Conservation (phyloP, 2,888 invertebrate genomes). For the Pristionchus maxplancki region DNA sequence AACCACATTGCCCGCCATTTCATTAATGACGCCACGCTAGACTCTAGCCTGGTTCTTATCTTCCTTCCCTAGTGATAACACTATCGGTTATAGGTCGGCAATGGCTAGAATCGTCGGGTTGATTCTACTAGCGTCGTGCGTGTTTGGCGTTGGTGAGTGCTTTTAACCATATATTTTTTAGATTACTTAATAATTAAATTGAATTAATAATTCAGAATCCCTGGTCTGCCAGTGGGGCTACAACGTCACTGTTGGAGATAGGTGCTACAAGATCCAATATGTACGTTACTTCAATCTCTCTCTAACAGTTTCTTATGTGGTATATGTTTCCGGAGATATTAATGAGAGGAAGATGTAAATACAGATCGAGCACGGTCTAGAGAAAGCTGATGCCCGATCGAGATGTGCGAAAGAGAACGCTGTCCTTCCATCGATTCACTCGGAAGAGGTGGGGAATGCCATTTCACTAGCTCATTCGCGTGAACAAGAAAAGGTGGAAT, state of each 20-base stretch:
- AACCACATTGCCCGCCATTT: neutral
- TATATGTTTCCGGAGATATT: too few relatives aligned
- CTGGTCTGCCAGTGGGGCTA: slow-evolving; percentile 14
- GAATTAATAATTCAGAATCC: neutral
- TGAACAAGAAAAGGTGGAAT: too few relatives aligned
- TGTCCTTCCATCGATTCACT: slow-evolving; percentile 24
- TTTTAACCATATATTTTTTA: neutral
- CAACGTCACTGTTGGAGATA: neutral
- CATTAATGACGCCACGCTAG: neutral
- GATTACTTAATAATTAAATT: neutral
- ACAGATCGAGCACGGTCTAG: slow-evolving; percentile 29
- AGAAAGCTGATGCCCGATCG: neutral
- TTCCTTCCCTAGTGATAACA: neutral
- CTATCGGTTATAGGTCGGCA: neutral
- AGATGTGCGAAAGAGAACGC: slow-evolving; percentile 35
- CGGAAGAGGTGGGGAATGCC: neutral
- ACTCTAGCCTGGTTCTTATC: neutral
- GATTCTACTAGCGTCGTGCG: neutral
- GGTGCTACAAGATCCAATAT: slow-evolving; percentile 18
- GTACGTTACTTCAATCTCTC: neutral
- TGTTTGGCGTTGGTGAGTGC: neutral
- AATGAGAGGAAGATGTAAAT: too few relatives aligned
- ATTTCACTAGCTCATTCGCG: neutral
- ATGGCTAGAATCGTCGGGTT: neutral
- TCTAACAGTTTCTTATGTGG: too few relatives aligned